Evolutionary conservation across 2,797 vertebrate genomes (phyloP), one percentile per base, ranked within the genome.

Genomic region (Ceyx erithaca): DNA sequence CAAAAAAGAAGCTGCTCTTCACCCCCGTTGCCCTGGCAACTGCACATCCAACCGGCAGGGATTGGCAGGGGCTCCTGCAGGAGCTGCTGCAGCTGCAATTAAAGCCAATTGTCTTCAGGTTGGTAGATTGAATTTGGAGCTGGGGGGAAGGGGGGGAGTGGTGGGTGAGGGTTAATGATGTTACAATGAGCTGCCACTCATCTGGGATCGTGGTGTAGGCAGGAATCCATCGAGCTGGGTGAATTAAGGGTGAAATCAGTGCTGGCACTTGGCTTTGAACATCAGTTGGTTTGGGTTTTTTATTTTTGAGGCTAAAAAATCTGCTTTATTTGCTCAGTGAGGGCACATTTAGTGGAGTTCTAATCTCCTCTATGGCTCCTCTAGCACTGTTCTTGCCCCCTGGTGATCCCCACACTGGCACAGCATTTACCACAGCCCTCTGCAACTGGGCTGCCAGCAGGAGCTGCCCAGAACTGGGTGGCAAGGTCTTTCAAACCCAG

Each of bases 1-100:
- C 37, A 40, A 40, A 40, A 91, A 89, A 84, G 87, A 86, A 91
- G 68, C 79, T 51, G 73, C 87, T 85, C 85, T 61, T 69, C 51
- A 7, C 37, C 4, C 26, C 11, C 6, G 89, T 97, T 95, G 37
- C 91, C 94, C 25, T 72, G n/a, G 95, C 95, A 96, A 97, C 96
- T 4, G 77, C 80, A 13, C 87, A 79, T 58, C 48, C 19, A 19
- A 1, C 5, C 30, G 76, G 73, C 52, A 5, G 85, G 69, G 10
- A 8, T 18, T 71, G 92, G 85, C 89, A 64, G 72, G 9, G 4
- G 11, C 21, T 43, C 52, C 76, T 4, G 43, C 63, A 43, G 45
- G 71, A 66, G 63, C 82, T 16, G 73, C 14, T 90, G 78, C 31
- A 4, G 54, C 10, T 59, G 59, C 88, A 84, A 94, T 94, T 91